These are phyloP conservation scores for Eristalis intricaria DNA, from an alignment of 2,888 invertebrate species.

Conservation along the genomic window DNA sequence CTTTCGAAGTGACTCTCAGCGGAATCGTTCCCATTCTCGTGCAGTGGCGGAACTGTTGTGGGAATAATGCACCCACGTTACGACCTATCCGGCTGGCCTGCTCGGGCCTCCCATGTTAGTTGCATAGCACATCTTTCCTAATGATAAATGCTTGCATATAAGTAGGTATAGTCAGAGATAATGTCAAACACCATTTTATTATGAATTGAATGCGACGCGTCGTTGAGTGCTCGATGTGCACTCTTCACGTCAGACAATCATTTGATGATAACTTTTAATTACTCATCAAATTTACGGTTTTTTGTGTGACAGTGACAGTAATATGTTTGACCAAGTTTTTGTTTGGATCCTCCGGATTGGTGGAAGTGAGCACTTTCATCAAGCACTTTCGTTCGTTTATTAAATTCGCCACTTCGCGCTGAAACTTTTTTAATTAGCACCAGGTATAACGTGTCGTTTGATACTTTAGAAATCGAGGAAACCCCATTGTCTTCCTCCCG, in stretches of 20 bases:
- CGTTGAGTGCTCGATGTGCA: neutral
- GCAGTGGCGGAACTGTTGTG: conserved; percentile 44
- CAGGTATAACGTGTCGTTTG: conserved; percentile 48
- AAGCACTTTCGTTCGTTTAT: conserved; percentile 36
- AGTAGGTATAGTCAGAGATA: conserved; percentile 41
- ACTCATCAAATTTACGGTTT: neutral
- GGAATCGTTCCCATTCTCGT: conserved; percentile 13
- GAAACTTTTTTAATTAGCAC: conserved; percentile 52
- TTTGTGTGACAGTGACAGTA: neutral
- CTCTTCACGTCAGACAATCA: conserved; percentile 13
- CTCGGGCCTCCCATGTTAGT: conserved; percentile 3
- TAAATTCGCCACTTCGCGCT: conserved; percentile 25
- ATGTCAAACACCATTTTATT: conserved; percentile 42
- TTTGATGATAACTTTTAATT: conserved; percentile 35
- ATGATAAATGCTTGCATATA: conserved; percentile 34
- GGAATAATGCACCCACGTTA: conserved; percentile 52
- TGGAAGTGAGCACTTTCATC: neutral
- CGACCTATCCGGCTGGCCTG: neutral
- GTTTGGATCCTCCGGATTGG: neutral
- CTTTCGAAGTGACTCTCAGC: neutral
- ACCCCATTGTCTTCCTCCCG: conserved; percentile 47
- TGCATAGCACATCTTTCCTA: conserved; percentile 13
- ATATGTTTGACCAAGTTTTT: conserved; percentile 26
- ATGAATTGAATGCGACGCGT: conserved; percentile 8
- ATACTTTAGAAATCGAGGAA: conserved; percentile 47